Evolutionary conservation across 2,113 vertebrate genomes (phyloP).

Genomic region (Neomonachus schauinslandi): DNA sequence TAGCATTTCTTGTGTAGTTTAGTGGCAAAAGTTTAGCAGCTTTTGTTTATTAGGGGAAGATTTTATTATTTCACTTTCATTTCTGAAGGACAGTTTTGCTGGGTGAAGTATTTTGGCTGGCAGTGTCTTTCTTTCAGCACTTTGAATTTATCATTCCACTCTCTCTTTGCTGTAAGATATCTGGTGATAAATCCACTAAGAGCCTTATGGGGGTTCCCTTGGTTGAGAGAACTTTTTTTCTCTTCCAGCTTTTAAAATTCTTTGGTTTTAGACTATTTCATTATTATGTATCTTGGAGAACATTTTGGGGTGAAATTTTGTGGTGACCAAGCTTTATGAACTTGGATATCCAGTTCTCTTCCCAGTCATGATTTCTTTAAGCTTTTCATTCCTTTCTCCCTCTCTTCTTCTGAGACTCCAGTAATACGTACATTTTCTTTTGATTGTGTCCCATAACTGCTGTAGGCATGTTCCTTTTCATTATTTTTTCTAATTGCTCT

Average conservation of each 20-base stretch:
- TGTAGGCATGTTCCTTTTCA: neutral
- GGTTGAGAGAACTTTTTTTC: neutral
- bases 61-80: neutral
- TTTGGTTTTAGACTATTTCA: neutral
- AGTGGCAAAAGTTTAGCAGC: neutral
- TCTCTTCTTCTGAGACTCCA: neutral
- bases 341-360: neutral
- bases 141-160: neutral
- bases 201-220: neutral
- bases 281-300: neutral
- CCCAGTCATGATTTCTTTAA: neutral
- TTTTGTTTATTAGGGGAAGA: neutral
- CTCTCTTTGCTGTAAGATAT: neutral
- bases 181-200: neutral
- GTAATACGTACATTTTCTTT: neutral
- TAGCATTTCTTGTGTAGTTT: neutral
- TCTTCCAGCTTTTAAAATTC: neutral
- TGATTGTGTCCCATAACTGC: neutral
- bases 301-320: neutral
- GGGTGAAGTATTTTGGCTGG: neutral
- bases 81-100: neutral
- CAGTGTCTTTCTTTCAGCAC: neutral
- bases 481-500: neutral
- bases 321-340: neutral
- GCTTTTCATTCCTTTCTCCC: neutral